Evolutionary conservation across 2,113 vertebrate species (phyloP).

Genomic region (Malurus cyaneus): DNA sequence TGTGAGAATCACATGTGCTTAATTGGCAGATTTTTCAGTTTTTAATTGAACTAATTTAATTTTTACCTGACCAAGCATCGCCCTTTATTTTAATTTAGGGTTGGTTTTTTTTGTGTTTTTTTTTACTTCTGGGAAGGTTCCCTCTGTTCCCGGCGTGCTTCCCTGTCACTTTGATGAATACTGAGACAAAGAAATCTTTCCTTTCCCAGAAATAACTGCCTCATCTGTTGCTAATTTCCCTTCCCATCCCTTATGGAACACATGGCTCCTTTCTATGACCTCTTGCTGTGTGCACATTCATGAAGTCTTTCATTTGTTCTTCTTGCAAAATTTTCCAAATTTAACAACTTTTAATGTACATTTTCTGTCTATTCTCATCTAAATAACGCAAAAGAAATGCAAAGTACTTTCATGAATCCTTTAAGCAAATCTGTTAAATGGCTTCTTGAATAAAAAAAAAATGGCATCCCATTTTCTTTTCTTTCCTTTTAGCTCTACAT

Average conservation of each 20-base stretch:
- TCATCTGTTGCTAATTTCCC: conserved; percentile 24
- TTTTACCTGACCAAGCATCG: background rate
- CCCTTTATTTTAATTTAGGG: background rate
- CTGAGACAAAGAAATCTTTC: conserved; percentile 32
- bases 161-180: conserved; percentile 5
- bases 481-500: background rate
- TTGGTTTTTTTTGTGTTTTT: background rate
- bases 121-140: background rate
- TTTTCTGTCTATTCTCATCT: background rate
- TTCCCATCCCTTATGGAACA: background rate
- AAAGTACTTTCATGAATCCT: background rate
- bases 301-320: background rate
- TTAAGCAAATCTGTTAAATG: background rate
- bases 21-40: background rate
- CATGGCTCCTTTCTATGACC: background rate
- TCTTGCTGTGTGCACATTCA: background rate
- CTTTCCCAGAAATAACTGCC: conserved; percentile 6
- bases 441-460: background rate
- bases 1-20: background rate
- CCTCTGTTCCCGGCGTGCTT: background rate
- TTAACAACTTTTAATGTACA: background rate
- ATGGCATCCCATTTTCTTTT: background rate
- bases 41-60: conserved; percentile 1
- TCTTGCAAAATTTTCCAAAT: background rate
- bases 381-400: background rate